Conservation (phyloP, 1,140 invertebrate species). For the Drosophila hydei region DNA sequence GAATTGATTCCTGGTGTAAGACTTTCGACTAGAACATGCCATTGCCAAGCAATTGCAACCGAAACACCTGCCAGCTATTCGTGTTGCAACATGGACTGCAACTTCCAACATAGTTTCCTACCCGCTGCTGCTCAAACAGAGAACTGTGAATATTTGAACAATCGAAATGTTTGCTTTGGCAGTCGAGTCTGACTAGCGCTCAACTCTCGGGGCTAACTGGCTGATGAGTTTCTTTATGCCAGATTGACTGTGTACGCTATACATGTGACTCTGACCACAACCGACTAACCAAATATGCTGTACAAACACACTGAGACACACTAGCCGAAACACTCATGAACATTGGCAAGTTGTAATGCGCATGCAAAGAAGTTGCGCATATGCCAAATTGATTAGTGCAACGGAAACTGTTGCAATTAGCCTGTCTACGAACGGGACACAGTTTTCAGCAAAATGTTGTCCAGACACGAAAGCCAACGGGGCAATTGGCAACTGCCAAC, state of each 20-base stretch:
- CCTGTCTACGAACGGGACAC: constrained; percentile 17
- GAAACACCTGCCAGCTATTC: neutral
- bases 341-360: constrained; percentile 3
- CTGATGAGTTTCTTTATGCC: constrained; percentile 26
- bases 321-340: neutral
- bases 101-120: no score
- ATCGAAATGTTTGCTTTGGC: constrained; percentile 24
- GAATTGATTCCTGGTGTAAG: no score
- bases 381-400: constrained; percentile 49
- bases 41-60: neutral
- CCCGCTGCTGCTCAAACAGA: constrained; percentile 16
- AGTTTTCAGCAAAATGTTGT: constrained; percentile 27
- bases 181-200: constrained; percentile 20
- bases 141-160: constrained; percentile 22
- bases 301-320: neutral
- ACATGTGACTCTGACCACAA: constrained; percentile 1
- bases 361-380: constrained; percentile 28
- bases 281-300: constrained; percentile 14
- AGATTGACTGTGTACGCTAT: constrained; percentile 11
- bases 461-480: constrained; percentile 34
- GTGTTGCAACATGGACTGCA: no score
- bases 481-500: neutral
- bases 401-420: constrained; percentile 42
- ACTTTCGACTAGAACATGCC: neutral
- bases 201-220: constrained; percentile 5